Evolutionary conservation across 2,888 invertebrate genomes (phyloP).

Genomic region (Cybosia mesomella): DNA sequence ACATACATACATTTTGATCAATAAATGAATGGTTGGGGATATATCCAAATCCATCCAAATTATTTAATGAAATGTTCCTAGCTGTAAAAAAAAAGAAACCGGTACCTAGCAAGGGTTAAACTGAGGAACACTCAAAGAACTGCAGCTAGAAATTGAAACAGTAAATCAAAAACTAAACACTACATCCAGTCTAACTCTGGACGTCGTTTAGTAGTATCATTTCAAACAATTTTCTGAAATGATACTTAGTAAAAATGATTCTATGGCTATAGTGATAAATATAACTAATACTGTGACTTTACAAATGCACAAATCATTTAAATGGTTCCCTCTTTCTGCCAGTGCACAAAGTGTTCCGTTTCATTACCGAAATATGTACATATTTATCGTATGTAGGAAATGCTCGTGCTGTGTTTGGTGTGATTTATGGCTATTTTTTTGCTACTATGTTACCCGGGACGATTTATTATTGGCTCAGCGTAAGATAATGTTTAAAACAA

Average conservation of each 20-base stretch:
- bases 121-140: too few species aligned
- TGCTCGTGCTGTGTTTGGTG: neutral
- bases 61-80: too few species aligned
- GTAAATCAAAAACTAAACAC: too few species aligned
- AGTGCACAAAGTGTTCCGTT: constrained; percentile 2
- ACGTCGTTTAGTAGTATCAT: too few species aligned
- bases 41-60: too few species aligned
- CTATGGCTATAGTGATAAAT: neutral
- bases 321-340: neutral
- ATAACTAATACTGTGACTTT: neutral
- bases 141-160: too few species aligned
- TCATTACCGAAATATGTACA: constrained; percentile 4
- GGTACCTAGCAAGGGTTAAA: neutral
- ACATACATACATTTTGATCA: too few species aligned
- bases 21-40: too few species aligned
- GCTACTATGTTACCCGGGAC: neutral
- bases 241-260: neutral
- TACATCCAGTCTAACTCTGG: too few species aligned
- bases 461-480: neutral
- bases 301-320: neutral
- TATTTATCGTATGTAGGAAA: constrained; percentile 1
- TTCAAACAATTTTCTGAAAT: neutral
- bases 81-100: neutral
- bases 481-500: neutral
- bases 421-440: neutral